phyloP scores from a whole-genome alignment of 2,113 vertebrate genomes.

The Hyperopisus bebe region DNA sequence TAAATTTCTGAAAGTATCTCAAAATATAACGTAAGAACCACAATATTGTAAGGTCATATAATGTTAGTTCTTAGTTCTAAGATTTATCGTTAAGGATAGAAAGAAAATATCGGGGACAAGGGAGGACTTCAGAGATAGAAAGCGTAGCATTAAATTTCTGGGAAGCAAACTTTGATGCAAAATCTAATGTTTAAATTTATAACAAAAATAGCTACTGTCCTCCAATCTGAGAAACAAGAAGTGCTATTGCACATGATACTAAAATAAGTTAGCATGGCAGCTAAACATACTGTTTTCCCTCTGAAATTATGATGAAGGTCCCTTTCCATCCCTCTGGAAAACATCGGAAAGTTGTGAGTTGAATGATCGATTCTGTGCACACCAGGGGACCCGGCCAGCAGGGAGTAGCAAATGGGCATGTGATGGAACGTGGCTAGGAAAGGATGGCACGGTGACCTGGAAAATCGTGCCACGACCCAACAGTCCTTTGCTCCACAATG shows the following conservation, averaged over 20 bases:
- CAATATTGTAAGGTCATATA: not conserved
- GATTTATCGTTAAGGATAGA: not conserved
- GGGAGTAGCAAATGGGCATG: not conserved
- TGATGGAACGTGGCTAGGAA: not conserved
- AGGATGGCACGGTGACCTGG: not conserved
- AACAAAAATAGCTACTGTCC: not conserved
- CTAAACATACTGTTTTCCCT: not conserved
- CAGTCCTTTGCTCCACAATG: not conserved
- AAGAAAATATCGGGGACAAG: not conserved
- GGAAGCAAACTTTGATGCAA: not conserved
- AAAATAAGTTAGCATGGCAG: not conserved
- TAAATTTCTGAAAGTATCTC: not conserved
- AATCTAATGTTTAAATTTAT: not conserved
- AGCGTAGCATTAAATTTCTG: not conserved
- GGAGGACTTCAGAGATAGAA: not conserved
- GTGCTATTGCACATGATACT: not conserved
- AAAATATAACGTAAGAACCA: not conserved
- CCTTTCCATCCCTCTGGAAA: constrained; percentile 16
- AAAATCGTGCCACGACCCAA: not conserved
- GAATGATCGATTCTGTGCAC: constrained; percentile 14
- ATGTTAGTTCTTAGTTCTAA: not conserved
- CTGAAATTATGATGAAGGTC: constrained; percentile 30
- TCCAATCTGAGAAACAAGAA: not conserved
- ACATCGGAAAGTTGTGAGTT: constrained; percentile 9
- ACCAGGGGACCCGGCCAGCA: not conserved